Percentiles rank a stretch among this genome's conserved stretches.
These are phyloP conservation scores for Etheostoma perlongum DNA, from an alignment of 2,797 vertebrate genomes.

Conservation along the genomic window DNA sequence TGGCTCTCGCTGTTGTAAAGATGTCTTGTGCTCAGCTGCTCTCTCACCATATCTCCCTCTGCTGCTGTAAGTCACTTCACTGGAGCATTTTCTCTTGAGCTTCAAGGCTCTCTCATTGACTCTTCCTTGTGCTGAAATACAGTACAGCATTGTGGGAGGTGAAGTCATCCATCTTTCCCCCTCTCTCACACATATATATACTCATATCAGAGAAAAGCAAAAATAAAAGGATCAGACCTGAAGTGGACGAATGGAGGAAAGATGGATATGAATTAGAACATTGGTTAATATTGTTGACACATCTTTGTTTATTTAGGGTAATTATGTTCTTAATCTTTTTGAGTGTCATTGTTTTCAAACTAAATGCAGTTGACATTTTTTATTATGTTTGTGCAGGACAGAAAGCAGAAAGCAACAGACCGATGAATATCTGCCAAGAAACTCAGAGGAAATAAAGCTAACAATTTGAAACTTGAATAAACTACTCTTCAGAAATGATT, in stretches of 20 bases:
- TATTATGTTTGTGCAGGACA: neutral
- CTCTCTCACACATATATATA: neutral
- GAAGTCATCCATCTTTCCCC: constrained; percentile 29
- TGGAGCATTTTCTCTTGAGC: constrained; percentile 43
- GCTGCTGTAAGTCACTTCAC: constrained; percentile 35
- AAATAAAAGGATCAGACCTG: neutral
- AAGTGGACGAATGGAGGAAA: neutral
- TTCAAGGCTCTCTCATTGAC: constrained; percentile 34
- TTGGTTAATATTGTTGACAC: neutral
- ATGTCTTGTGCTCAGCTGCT: constrained; percentile 35
- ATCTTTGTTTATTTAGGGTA: neutral
- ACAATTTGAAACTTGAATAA: constrained; percentile 15
- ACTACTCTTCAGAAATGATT: constrained; percentile 5
- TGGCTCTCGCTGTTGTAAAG: constrained; percentile 41
- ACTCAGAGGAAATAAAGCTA: constrained; percentile 3
- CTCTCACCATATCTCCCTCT: constrained; percentile 15
- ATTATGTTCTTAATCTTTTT: neutral
- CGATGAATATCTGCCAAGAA: constrained; percentile 4
- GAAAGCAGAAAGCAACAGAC: constrained; percentile 8
- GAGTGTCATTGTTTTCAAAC: constrained; percentile 1
- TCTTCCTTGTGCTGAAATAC: constrained; percentile 9
- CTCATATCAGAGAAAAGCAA: neutral
- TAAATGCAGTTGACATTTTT: neutral
- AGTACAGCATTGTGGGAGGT: constrained; percentile 9
- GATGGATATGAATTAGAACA: neutral